A percentile compares a stretch with the other conserved stretches of the same genome.
Conservation (phyloP, 2,888 invertebrate genomes). For the Maniola hyperantus region DNA sequence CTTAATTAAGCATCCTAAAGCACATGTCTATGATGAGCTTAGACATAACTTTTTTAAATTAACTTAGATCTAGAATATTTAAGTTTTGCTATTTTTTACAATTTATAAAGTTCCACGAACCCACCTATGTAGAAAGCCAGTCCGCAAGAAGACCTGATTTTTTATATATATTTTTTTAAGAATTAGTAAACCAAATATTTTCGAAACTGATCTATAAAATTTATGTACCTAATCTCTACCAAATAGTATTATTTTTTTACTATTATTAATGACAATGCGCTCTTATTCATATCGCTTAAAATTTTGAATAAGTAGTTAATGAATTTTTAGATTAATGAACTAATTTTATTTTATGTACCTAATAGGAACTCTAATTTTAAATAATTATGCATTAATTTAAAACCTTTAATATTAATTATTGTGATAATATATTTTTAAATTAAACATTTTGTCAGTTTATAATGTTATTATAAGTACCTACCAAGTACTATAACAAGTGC, state of each 20-base stretch:
- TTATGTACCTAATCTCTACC: slow-evolving; percentile 1
- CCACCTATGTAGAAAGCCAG: neutral
- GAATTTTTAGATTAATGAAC: slow-evolving; percentile 1
- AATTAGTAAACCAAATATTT: slow-evolving; percentile 8
- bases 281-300: neutral
- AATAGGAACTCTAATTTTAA: neutral
- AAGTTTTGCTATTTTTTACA: no score
- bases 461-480: neutral
- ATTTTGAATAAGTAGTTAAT: neutral
- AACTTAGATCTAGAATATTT: no score
- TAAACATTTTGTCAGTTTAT: neutral
- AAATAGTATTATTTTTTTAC: slow-evolving; percentile 14
- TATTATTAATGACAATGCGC: neutral
- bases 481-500: neutral
- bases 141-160: neutral
- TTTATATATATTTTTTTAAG: neutral
- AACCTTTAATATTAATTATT: neutral
- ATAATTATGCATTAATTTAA: neutral
- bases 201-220: neutral
- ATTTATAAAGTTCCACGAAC: no score
- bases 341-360: neutral
- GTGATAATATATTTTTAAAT: neutral
- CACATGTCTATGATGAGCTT: no score
- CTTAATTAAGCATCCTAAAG: no score
- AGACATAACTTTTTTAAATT: no score